These are phyloP conservation scores for Sclerurus mexicanus DNA, from an alignment of 2,113 vertebrate genomes.

Conservation along the genomic window DNA sequence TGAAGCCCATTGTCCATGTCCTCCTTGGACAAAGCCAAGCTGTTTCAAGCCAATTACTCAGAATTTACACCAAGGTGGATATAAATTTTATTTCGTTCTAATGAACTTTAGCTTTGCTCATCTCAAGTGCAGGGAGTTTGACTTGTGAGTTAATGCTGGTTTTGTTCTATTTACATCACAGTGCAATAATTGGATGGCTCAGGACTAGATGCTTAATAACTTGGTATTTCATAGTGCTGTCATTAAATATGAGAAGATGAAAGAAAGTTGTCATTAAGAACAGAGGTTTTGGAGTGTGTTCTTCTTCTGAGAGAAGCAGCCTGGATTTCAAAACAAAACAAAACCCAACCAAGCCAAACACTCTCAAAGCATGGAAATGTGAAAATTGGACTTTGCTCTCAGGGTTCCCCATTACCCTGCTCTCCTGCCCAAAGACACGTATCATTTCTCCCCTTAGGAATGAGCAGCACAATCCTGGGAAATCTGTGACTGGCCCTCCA, in stretches of 20 bases:
- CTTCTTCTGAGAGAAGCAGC: neutral
- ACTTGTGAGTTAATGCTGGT: neutral
- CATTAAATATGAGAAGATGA: conserved; percentile 9
- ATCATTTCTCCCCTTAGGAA: neutral
- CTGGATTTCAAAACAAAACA: neutral
- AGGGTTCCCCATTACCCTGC: neutral
- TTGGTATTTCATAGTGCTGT: neutral
- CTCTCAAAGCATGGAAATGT: neutral
- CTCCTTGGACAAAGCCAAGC: conserved; percentile 37
- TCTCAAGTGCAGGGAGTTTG: neutral
- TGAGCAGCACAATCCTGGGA: neutral
- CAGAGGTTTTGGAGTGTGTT: neutral
- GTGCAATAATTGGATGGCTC: conserved; percentile 4
- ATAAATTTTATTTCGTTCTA: conserved; percentile 24
- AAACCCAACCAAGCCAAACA: neutral
- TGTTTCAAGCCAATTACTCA: conserved; percentile 44
- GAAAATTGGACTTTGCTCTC: neutral
- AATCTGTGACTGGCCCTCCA: neutral
- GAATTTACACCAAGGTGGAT: conserved; percentile 33
- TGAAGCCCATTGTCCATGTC: conserved; percentile 45
- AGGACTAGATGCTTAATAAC: conserved; percentile 1
- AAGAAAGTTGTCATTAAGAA: neutral
- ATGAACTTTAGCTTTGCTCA: conserved; percentile 25
- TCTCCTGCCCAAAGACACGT: neutral
- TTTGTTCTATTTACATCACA: conserved; percentile 44